These are phyloP conservation scores for Siderastrea siderea DNA, from an alignment of 92 coral and sea anemone species.

Conservation along the genomic window DNA sequence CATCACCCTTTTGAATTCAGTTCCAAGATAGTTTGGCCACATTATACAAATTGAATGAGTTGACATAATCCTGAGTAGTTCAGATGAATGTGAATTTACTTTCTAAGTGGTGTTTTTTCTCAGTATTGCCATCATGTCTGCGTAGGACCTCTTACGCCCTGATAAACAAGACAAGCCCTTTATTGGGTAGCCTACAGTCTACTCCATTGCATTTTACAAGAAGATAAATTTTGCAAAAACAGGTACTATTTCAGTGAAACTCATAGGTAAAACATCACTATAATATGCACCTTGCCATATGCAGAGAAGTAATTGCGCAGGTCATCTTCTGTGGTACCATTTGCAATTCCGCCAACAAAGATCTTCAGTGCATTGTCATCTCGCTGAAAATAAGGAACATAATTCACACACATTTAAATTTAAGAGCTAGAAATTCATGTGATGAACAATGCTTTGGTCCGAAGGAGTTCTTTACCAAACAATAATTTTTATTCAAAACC, in stretches of 20 bases:
- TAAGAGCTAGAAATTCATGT: not conserved
- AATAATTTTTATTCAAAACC: not conserved
- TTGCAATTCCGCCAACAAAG: conserved; percentile 94
- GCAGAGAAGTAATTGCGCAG: conserved; percentile 81
- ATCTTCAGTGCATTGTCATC: conserved; percentile 77
- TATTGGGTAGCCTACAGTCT: too few species aligned
- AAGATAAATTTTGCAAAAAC: not conserved
- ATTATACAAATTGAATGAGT: too few species aligned
- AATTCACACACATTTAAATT: not conserved
- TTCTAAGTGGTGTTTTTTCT: too few species aligned
- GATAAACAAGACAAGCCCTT: too few species aligned
- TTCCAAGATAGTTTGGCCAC: too few species aligned
- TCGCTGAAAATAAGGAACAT: conserved; percentile 45
- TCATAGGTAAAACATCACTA: not conserved
- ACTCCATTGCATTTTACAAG: not conserved
- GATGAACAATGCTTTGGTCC: not conserved
- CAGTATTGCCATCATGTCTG: too few species aligned
- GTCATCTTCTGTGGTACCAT: conserved; percentile 92
- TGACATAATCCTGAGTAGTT: too few species aligned
- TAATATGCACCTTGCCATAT: conserved; percentile 74
- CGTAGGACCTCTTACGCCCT: too few species aligned
- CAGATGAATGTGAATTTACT: too few species aligned
- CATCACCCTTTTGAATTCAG: too few species aligned
- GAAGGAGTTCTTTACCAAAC: not conserved
- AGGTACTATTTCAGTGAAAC: not conserved